Base-by-base conservation (phyloP, 2,797 vertebrate genomes). In the Lateolabrax maculatus region DNA sequence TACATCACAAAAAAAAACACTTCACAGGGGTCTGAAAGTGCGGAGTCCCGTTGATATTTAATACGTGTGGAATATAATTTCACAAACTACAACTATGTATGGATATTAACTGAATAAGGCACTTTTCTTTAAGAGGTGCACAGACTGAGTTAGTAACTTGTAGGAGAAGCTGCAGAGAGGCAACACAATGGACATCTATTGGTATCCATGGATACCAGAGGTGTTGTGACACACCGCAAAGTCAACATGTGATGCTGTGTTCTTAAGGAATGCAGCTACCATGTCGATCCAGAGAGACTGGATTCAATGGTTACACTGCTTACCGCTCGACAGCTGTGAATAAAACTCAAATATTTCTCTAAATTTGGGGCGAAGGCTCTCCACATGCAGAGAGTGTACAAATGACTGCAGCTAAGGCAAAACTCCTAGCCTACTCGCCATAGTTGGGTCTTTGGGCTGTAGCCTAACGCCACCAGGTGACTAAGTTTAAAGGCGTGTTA, bases 51-150 rank as follows among this genome's bases (percentile, higher is more conserved):
- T 74, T 53, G 19, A 80, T 75, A 75, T 72, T 85, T 62, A 81
- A 74, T 65, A 81, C 23, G 41, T 89, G 84, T 84, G 86, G 64
- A 77, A 36, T 75, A 57, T 81, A 12, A 18, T 79, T 80, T 75
- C 69, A 82, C 57, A 86, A 86, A 77, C 82, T 86, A 78, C 73
- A 81, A 83, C 72, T 81, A 64, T 69, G 57, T 25, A 53, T 77
- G 75, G 79, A 86, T 51, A 81, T 84, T 51, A 94, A 93, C 92
- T 85, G 89, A 94, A 92, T 95, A 95, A 95, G 95, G 95, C 95
- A 95, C 95, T 95, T 95, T 92, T 93, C 91, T 85, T 84, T 71
- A 87, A 85, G 81, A 90, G 89, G 89, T 86, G 90, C 90, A 84
- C 80, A 71, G 81, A 83, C 80, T 84, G 87, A 83, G 77, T 76